Conservation (phyloP, 2,797 vertebrate genomes). For the Enteromius treurensis region DNA sequence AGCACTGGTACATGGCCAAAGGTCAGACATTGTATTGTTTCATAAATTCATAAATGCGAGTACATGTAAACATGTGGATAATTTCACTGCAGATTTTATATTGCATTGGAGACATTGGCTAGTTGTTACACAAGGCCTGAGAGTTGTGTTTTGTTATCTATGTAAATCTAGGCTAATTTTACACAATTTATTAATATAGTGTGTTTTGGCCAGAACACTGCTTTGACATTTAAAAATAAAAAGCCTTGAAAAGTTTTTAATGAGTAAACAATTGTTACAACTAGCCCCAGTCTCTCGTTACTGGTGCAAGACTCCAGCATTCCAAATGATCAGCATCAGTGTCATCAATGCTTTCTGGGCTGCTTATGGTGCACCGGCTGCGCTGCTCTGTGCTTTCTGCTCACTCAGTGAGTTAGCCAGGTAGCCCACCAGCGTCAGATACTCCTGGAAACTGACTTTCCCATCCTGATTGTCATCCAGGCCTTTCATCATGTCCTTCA, state of each 20-base stretch:
- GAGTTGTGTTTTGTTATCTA: background rate
- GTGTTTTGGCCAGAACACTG: background rate
- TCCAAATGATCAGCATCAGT: slow-evolving; percentile 2
- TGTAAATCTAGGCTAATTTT: too few relatives aligned
- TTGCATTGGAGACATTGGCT: background rate
- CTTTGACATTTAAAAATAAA: too few relatives aligned
- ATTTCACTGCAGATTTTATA: background rate
- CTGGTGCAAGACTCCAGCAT: background rate
- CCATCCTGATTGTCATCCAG: slow-evolving; percentile 75
- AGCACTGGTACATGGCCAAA: slow-evolving; percentile 18
- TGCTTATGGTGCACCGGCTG: slow-evolving; percentile 24
- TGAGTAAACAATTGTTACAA: background rate
- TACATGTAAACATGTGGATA: slow-evolving; percentile 19
- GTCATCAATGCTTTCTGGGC: slow-evolving; percentile 4
- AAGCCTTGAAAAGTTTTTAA: background rate
- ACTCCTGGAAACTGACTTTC: slow-evolving; percentile 78
- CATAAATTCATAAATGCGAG: background rate
- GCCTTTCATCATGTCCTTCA: slow-evolving; percentile 73
- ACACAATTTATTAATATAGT: background rate
- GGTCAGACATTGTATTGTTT: background rate
- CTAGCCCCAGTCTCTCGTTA: background rate
- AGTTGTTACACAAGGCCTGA: background rate
- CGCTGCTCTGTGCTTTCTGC: slow-evolving; percentile 34
- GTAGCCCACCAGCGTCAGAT: slow-evolving; percentile 74
- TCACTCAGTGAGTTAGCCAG: slow-evolving; percentile 69